phyloP scores from a whole-genome alignment of 2,113 vertebrate genomes.

The Trematomus loennbergii region DNA sequence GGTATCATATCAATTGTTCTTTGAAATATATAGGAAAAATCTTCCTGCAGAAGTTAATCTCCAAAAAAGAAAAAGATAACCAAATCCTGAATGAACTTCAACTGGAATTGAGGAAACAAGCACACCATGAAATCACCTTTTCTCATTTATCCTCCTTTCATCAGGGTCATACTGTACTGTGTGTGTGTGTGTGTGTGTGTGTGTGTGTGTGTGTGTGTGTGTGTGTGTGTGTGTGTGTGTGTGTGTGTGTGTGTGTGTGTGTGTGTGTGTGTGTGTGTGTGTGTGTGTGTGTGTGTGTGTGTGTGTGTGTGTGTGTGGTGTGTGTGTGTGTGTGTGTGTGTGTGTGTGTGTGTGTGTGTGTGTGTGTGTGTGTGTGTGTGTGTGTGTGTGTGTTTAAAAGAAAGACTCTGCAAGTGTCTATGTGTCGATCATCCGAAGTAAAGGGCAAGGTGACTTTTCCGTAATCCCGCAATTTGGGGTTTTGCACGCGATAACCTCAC shows the following conservation, averaged over 20 bases:
- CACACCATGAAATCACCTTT: not conserved
- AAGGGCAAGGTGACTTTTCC: conserved; percentile 53
- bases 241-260: not conserved
- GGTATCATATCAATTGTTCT: not conserved
- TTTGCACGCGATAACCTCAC: not conserved
- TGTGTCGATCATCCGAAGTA: not conserved
- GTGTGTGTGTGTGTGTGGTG: too few relatives aligned
- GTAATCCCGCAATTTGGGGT: conserved; percentile 48
- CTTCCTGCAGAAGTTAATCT: not conserved
- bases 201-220: not conserved
- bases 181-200: too few relatives aligned
- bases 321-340: not conserved
- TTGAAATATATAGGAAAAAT: not conserved
- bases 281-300: not conserved
- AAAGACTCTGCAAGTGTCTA: not conserved
- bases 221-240: not conserved
- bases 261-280: not conserved
- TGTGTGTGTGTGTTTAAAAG: not conserved
- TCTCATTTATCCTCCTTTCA: too few relatives aligned
- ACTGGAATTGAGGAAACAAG: not conserved
- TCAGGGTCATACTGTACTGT: not conserved
- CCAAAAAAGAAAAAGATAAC: not conserved
- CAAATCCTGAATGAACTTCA: not conserved
- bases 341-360: not conserved
- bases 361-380: not conserved